Conservation (phyloP, 2,113 vertebrate species). For the Thryonomys swinderianus region DNA sequence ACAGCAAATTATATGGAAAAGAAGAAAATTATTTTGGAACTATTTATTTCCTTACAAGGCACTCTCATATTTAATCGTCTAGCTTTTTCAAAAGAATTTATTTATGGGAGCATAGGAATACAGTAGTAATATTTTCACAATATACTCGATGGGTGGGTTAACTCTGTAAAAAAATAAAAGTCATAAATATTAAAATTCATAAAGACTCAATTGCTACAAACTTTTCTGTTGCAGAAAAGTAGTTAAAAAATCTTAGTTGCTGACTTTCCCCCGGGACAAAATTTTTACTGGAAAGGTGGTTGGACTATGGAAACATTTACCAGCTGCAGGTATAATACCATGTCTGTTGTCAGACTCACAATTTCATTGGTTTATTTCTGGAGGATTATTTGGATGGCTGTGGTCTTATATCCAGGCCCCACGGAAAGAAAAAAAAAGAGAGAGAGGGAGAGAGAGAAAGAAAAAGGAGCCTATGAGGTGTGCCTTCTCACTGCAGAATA, state of each 20-base stretch:
- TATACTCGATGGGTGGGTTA: conserved; percentile 70
- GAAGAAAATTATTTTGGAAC: neutral
- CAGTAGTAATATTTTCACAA: conserved; percentile 66
- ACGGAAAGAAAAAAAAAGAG: conserved; percentile 77
- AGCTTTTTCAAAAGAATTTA: conserved; percentile 44
- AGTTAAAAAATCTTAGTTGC: conserved; percentile 89
- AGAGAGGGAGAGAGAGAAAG: neutral
- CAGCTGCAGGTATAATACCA: conserved; percentile 90
- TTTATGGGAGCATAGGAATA: conserved; percentile 28
- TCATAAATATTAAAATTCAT: conserved; percentile 77
- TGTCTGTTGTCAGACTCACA: conserved; percentile 89
- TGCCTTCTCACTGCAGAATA: conserved; percentile 85
- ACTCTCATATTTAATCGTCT: conserved; percentile 40
- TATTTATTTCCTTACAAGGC: conserved; percentile 44
- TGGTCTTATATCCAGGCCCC: conserved; percentile 88
- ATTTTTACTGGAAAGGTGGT: conserved; percentile 92
- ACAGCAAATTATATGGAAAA: conserved; percentile 35
- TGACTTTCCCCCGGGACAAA: conserved; percentile 86
- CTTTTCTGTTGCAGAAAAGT: conserved; percentile 85
- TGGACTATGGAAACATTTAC: conserved; percentile 90
- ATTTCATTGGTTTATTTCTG: conserved; percentile 91
- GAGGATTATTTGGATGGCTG: conserved; percentile 92
- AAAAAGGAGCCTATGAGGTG: conserved; percentile 83
- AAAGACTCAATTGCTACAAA: conserved; percentile 77
- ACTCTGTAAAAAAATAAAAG: conserved; percentile 72